Base-by-base conservation (phyloP, 1,140 invertebrate genomes). In the Tribolium castaneum region DNA sequence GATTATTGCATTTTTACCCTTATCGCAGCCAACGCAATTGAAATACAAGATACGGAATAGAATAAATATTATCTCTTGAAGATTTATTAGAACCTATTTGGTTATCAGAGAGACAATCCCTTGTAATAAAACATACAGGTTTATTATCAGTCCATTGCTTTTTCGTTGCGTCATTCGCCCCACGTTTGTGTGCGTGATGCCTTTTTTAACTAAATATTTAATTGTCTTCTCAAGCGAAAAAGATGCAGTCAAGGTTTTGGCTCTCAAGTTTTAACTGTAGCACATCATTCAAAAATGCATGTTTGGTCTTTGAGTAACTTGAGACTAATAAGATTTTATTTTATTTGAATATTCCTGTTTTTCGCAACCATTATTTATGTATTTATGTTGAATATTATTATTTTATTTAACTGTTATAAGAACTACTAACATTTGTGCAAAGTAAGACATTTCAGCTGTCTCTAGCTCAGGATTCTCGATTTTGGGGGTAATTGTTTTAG, bases 371-470 rank as follows among this genome's bases (percentile, higher is more conserved):
- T 66, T 35, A 34, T 66, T 66, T 66, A 14, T 14, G 30, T n/a
- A 59, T 66, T 66, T 35, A 14, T 66, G 25, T 66, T 30, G 10
- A 10, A 25, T 62, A 10, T 62, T 62, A 66, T 35, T 66, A 12
- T 66, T 66, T 45, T 66, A 22, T 66, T 66, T 66, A 66, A 56
- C 45, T 52, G 70, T 71, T 45, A 71, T 76, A 59, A 74, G 62
- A 76, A 80, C 77, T 80, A 79, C 78, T 80, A 62, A 80, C 34
- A 62, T 80, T 80, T 78, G 56, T 74, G 75, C 75, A 54, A 74
- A 71, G 70, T 72, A 77, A 79, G 70, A 70, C 76, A 76, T 79
- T 80, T 78, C 74, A 79, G 77, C 73, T 52, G 62, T 59, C 74
- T 73, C 45, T 52, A 34, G 25, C 52, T 54, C 50, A 75, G 74